phyloP scores from a whole-genome alignment of 1,140 invertebrate species.

The Drosophila burlai region DNA sequence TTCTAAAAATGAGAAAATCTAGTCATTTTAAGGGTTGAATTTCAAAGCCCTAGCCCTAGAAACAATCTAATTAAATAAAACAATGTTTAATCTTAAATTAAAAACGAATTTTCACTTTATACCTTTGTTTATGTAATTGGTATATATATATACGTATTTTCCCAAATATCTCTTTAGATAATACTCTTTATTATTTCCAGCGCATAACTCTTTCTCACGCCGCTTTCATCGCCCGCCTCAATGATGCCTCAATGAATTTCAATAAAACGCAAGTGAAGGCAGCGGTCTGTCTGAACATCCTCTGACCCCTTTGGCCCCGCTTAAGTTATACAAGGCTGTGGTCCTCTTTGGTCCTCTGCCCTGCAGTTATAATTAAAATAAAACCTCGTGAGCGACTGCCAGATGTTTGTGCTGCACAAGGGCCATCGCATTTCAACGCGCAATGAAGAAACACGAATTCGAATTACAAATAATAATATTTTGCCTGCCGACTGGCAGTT shows the following conservation, averaged over 20 bases:
- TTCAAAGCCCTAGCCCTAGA: no score
- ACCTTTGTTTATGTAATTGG: neutral
- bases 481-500: constrained; percentile 2
- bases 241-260: constrained; percentile 51
- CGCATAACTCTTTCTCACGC: constrained; percentile 2
- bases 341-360: constrained; percentile 30
- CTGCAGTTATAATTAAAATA: constrained; percentile 71
- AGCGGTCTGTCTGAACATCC: constrained; percentile 29
- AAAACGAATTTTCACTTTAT: no score
- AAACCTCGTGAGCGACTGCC: constrained; percentile 28
- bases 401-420: constrained; percentile 36
- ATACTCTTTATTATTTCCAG: neutral
- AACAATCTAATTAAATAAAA: no score
- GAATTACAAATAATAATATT: constrained; percentile 14
- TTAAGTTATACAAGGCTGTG: constrained; percentile 18
- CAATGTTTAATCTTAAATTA: no score
- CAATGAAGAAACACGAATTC: constrained; percentile 12
- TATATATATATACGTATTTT: no score
- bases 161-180: neutral
- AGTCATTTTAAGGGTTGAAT: no score
- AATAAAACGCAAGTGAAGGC: constrained; percentile 49
- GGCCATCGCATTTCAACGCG: constrained; percentile 36
- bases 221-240: neutral
- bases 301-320: constrained; percentile 19
- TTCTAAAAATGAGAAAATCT: neutral